Evolutionary conservation across 2,888 invertebrate genomes (phyloP).

Genomic region (Volucella inflata): DNA sequence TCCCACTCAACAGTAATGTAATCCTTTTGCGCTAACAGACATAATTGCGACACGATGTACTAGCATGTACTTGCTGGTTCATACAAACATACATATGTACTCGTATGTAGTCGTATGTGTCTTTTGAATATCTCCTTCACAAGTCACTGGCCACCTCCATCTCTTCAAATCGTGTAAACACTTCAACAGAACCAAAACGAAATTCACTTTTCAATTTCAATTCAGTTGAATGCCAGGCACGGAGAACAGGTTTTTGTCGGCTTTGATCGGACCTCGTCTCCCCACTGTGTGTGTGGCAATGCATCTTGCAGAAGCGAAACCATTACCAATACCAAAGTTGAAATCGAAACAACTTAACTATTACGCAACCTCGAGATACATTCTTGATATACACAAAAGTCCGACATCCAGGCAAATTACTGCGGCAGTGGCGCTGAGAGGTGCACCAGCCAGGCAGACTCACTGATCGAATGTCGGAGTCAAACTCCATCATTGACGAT

Average conservation of each 20-base stretch:
- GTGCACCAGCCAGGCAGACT: neutral
- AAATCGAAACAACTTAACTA: slow-evolving; percentile 20
- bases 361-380: slow-evolving; percentile 37
- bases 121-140: no score
- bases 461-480: slow-evolving; percentile 34
- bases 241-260: slow-evolving; percentile 42
- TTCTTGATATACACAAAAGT: slow-evolving; percentile 38
- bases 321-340: neutral
- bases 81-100: no score
- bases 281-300: slow-evolving; percentile 10
- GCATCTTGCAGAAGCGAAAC: slow-evolving; percentile 52
- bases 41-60: slow-evolving; percentile 57
- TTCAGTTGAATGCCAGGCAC: neutral
- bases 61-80: no score
- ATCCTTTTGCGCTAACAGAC: slow-evolving; percentile 39
- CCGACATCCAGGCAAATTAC: neutral
- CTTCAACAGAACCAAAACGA: slow-evolving; percentile 13
- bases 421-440: slow-evolving; percentile 10
- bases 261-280: neutral
- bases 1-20: slow-evolving; percentile 6
- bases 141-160: neutral
- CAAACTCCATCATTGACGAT: slow-evolving; percentile 24
- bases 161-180: no score
- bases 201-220: slow-evolving; percentile 39
- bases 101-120: no score